Evolutionary conservation across 2,888 invertebrate genomes (phyloP), one percentile per base, ranked within the genome.

Genomic region (Conus canariensis): DNA sequence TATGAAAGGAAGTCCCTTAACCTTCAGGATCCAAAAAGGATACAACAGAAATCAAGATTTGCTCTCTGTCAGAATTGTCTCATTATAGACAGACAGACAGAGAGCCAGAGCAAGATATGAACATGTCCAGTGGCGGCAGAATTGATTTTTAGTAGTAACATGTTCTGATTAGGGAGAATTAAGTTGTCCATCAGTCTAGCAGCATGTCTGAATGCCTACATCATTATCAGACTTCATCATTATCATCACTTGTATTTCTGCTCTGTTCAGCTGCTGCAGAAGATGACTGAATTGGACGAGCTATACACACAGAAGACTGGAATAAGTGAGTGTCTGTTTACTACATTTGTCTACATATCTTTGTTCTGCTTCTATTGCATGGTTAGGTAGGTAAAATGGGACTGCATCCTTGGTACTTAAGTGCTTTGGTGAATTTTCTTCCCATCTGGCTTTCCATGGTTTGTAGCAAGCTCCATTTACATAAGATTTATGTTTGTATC

Each of bases 241-340:
- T 7, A 16, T 16, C 64, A 10, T 77, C 77, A 10, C 12, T 10
- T 30, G 30, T 80, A 30, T 80, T 58, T 19, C 45, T 12, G 70
- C n/a, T 77, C 83, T n/a, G 85, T 88, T 58, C 90, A 90, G 90
- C 25, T 90, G 70, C 86, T 90, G 45, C 67, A 86, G 59, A 85
- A 88, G 60, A 86, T 90, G 64, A 86, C 85, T 8, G 85, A 59
- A 10, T 19, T 82, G 6, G 90, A 90, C 10, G 80, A 90, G 60
- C 56, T 77, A 58, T 85, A 82, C 67, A 86, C 30, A 80, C 67
- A 86, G 45, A 88, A 60, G 22, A 59, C 59, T 19, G 89, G 89
- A 74, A 85, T 70, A 12, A 85, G 89, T 89, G 16, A 85, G 89
- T 67, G 45, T 45, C 4, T 45, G 45, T 45, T 45, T 14, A 45